These are phyloP conservation scores for Elephas maximus DNA, from an alignment of 2,113 vertebrate genomes.

Conservation along the genomic window DNA sequence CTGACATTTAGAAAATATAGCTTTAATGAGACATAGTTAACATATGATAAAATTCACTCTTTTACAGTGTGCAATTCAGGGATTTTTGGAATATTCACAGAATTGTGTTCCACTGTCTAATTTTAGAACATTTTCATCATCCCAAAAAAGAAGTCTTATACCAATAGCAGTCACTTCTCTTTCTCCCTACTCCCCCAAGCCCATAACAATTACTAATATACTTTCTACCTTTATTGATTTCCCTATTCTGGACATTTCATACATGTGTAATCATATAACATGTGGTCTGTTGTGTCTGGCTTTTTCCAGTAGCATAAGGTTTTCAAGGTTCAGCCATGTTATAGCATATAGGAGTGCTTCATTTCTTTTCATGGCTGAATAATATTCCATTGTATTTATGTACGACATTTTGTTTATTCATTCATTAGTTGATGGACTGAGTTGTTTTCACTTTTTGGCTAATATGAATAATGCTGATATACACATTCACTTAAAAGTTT, in stretches of 20 bases:
- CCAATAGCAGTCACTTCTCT: background rate
- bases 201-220: background rate
- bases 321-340: background rate
- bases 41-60: background rate
- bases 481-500: too few relatives aligned
- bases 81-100: too few relatives aligned
- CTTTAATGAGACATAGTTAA: background rate
- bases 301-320: background rate
- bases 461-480: too few relatives aligned
- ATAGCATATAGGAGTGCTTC: background rate
- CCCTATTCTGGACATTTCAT: background rate
- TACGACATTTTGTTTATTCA: too few relatives aligned
- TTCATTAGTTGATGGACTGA: too few relatives aligned
- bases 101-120: too few relatives aligned
- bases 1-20: conserved; percentile 38
- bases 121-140: too few relatives aligned
- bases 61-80: background rate
- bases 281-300: background rate
- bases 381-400: too few relatives aligned
- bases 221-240: background rate
- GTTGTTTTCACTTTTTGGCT: too few relatives aligned
- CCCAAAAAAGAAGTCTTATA: too few relatives aligned
- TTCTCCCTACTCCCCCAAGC: background rate
- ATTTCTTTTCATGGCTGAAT: background rate
- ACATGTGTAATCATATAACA: background rate